These are phyloP conservation scores for Bagarius yarrelli DNA, from an alignment of 2,113 vertebrate species.

Conservation along the genomic window DNA sequence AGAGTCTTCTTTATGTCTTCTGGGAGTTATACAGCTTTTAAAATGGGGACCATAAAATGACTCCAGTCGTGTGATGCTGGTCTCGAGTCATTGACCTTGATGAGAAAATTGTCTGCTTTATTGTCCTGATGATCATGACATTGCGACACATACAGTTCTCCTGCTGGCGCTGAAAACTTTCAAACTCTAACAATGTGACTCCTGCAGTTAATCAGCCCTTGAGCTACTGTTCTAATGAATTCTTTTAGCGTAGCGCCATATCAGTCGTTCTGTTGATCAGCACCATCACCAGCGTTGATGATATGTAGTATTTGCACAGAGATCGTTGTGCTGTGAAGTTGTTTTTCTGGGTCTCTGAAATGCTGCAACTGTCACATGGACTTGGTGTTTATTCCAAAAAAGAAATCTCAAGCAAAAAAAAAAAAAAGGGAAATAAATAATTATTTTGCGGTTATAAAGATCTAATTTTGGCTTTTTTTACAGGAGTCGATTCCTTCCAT, in stretches of 20 bases:
- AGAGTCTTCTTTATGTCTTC: neutral
- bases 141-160: conserved; percentile 28
- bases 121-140: conserved; percentile 40
- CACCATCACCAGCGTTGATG: neutral
- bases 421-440: conserved; percentile 27
- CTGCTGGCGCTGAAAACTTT: conserved; percentile 25
- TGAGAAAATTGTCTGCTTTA: conserved; percentile 35
- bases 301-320: conserved; percentile 1
- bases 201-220: conserved; percentile 30
- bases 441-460: conserved; percentile 51
- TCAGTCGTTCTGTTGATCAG: neutral
- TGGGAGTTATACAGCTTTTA: conserved; percentile 20
- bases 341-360: conserved; percentile 50
- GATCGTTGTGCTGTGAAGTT: neutral
- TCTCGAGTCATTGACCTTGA: conserved; percentile 45
- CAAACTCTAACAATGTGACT: conserved; percentile 20
- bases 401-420: conserved; percentile 46
- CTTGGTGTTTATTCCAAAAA: conserved; percentile 59
- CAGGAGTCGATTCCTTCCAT: conserved; percentile 42
- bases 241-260: neutral
- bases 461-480: conserved; percentile 57
- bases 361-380: conserved; percentile 43
- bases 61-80: conserved; percentile 22
- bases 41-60: conserved; percentile 30
- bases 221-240: conserved; percentile 20